Evolutionary conservation across 2,888 invertebrate species (phyloP).

Genomic region (Drosophila atripex): DNA sequence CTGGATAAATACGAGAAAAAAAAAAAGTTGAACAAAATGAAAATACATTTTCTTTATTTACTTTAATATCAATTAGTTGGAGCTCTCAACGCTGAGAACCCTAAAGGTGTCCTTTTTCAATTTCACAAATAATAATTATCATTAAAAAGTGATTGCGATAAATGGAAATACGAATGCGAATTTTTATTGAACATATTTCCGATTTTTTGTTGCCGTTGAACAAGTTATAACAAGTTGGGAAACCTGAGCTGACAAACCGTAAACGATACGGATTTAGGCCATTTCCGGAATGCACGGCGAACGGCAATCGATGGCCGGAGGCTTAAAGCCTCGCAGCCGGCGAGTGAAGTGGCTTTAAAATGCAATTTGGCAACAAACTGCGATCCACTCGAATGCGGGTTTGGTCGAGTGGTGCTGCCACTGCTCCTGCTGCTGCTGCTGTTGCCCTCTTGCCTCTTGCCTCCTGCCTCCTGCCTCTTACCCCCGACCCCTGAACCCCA

Average conservation of each 20-base stretch:
- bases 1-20: background rate
- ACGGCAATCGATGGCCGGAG: conserved; percentile 31
- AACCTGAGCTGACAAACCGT: conserved; percentile 8
- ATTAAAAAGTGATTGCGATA: background rate
- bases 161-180: background rate
- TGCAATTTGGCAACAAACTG: conserved; percentile 47
- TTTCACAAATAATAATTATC: background rate
- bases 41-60: background rate
- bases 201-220: background rate
- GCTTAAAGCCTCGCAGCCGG: conserved; percentile 17
- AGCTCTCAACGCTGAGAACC: background rate
- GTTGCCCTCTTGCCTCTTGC: too few species aligned
- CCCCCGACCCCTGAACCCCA: background rate
- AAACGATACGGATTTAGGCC: conserved; percentile 28
- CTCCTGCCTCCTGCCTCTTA: background rate
- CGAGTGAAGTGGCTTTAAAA: conserved; percentile 40
- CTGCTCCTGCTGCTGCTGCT: background rate
- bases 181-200: too few species aligned
- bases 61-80: background rate
- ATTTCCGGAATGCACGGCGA: conserved; percentile 30
- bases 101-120: background rate
- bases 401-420: conserved; percentile 16
- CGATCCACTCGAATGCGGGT: conserved; percentile 50
- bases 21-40: background rate
- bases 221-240: background rate